phyloP scores from a whole-genome alignment of 2,797 vertebrate species.

The Phaenicophaeus curvirostris region DNA sequence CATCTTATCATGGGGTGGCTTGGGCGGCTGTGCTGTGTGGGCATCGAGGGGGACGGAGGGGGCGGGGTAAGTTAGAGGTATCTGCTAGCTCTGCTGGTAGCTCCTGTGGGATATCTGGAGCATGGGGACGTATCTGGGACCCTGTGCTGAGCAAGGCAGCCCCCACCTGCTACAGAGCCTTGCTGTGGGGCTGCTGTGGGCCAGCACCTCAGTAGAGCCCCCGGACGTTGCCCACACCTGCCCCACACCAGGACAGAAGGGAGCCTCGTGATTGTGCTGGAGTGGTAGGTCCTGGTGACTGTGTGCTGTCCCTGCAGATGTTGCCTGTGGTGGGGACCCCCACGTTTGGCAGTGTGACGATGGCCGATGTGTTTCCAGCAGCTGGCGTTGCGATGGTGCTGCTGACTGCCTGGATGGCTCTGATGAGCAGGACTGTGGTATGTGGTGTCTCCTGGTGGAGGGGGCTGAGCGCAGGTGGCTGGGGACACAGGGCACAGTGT shows the following conservation, averaged over 20 bases:
- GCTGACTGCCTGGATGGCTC: slow-evolving; percentile 90
- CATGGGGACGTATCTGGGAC: not conserved
- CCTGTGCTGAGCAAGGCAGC: not conserved
- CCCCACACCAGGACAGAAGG: fast-evolving
- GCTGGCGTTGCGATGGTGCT: slow-evolving; percentile 85
- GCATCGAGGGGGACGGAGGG: not conserved
- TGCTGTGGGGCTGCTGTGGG: not conserved
- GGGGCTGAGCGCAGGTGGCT: fast-evolving
- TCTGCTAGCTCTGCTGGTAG: no score
- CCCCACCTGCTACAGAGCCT: not conserved
- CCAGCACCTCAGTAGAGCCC: not conserved
- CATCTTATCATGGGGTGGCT: not conserved
- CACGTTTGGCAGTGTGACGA: slow-evolving; percentile 87
- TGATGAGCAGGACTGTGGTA: slow-evolving; percentile 86
- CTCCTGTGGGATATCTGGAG: not conserved
- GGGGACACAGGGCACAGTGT: not conserved
- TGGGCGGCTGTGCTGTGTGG: fast-evolving
- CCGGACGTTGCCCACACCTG: not conserved
- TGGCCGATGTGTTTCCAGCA: slow-evolving; percentile 80
- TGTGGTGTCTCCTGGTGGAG: not conserved
- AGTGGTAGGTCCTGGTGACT: not conserved
- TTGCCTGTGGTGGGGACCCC: slow-evolving; percentile 44
- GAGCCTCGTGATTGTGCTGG: not conserved
- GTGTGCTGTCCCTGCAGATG: not conserved
- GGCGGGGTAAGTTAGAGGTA: not conserved